These are phyloP conservation scores for Corynorhinus townsendii DNA, from an alignment of 2,113 vertebrate species.

Conservation along the genomic window DNA sequence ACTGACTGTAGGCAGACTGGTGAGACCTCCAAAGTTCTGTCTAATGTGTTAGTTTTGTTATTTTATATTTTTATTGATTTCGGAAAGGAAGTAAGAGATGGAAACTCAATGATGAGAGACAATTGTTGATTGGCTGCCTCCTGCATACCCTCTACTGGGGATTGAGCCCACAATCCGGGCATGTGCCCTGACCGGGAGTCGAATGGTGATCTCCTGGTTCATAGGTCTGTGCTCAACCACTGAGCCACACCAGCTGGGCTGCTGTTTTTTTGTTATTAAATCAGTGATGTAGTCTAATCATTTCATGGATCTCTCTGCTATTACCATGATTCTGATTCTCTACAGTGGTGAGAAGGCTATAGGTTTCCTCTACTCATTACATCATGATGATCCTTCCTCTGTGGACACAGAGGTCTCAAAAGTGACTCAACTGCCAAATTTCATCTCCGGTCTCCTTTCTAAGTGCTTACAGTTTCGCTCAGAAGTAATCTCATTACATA, in stretches of 20 bases:
- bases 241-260: no score
- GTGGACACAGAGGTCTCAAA: background rate
- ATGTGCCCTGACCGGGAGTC: no score
- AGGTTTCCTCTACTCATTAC: background rate
- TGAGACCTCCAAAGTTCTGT: constrained; percentile 13
- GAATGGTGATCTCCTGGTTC: no score
- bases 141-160: no score
- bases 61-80: no score
- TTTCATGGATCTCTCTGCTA: background rate
- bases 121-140: no score
- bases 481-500: background rate
- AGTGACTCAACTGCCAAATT: background rate
- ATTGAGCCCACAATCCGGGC: no score
- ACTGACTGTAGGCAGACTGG: constrained; percentile 18
- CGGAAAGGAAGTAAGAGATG: no score
- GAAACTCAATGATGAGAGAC: no score
- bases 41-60: background rate
- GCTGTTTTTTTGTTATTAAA: background rate
- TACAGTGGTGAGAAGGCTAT: constrained; percentile 15
- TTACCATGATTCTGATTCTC: constrained; percentile 36
- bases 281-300: background rate
- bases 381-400: background rate
- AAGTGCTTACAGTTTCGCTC: background rate
- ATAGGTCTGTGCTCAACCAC: no score
- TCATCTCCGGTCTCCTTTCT: background rate